Evolutionary conservation across 2,888 invertebrate genomes (phyloP), one percentile per base, ranked within the genome.

Genomic region (Gari tellinella): DNA sequence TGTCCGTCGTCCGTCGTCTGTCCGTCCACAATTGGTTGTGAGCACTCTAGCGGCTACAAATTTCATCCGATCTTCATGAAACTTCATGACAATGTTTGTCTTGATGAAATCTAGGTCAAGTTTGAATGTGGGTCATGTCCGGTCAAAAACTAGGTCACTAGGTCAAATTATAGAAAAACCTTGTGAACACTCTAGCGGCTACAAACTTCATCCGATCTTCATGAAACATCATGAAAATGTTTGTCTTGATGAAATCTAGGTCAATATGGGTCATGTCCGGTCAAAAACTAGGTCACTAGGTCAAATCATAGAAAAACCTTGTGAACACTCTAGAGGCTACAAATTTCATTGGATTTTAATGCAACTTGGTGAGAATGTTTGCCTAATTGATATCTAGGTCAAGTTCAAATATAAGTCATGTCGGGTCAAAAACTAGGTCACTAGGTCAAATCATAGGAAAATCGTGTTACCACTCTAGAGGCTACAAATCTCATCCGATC

Each of bases 131-230:
- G n/a, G 43, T 43, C 15, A 43, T 14, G 43, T 43, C 7, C 7
- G 43, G 43, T 43, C 15, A 43, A 43, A 43, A 43, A 43, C n/a
- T 43, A 43, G 43, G 43, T 43, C 43, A 43, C 5, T 43, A 43
- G 43, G n/a, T 43, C 43, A 43, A 8, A 43, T 43, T 5, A 5
- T 43, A 43, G 43, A 43, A 43, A 31, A 43, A 43, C 43, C 21
- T 49, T 49, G 19, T 49, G 49, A 49, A 49, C 23, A 19, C 4
- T 19, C 21, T 49, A 23, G 49, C 7, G 49, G 23, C 15, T 15
- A 23, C 19, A 15, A 4, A 12, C 19, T 19, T 19, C 5, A 21
- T 21, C 49, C 19, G 19, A 21, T 49, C 49, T 19, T 49, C 23
- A 21, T 23, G 7, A 19, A 49, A 49, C 49, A 7, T 49, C 3